Conservation (phyloP, 2,888 invertebrate species). For the Dryobota labecula region DNA sequence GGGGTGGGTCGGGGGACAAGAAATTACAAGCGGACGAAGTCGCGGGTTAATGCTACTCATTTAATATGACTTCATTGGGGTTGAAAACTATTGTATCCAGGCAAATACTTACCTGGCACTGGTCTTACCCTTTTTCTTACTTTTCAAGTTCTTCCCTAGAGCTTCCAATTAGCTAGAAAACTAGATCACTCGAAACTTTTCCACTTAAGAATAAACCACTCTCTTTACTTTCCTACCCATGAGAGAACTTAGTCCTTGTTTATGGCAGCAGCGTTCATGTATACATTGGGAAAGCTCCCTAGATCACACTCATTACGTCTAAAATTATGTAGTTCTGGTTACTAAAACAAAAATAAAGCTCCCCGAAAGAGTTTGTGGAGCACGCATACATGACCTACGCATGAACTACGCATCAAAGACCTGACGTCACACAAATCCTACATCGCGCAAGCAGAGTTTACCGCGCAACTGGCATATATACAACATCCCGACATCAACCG, state of each 20-base stretch:
- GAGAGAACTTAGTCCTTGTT: neutral
- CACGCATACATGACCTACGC: too few relatives aligned
- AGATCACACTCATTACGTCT: neutral
- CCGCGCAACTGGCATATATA: too few relatives aligned
- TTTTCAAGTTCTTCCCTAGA: neutral
- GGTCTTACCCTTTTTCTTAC: neutral
- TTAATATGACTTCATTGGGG: neutral
- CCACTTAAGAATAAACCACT: neutral
- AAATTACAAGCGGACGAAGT: too few relatives aligned
- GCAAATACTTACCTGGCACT: neutral
- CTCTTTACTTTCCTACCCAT: neutral
- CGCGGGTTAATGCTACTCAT: too few relatives aligned
- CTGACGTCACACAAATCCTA: too few relatives aligned
- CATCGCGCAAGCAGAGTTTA: too few relatives aligned
- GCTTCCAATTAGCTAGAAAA: neutral
- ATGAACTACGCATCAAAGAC: too few relatives aligned
- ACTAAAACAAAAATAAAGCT: neutral
- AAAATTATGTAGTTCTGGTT: neutral
- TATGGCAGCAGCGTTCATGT: neutral
- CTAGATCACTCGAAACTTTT: conserved; percentile 4
- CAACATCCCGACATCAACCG: too few relatives aligned
- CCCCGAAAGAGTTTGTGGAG: too few relatives aligned
- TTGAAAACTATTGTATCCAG: neutral
- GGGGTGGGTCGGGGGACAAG: too few relatives aligned
- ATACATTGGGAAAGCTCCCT: neutral